phyloP scores from a whole-genome alignment of 2,797 vertebrate genomes.

The Chelidonichthys spinosus region DNA sequence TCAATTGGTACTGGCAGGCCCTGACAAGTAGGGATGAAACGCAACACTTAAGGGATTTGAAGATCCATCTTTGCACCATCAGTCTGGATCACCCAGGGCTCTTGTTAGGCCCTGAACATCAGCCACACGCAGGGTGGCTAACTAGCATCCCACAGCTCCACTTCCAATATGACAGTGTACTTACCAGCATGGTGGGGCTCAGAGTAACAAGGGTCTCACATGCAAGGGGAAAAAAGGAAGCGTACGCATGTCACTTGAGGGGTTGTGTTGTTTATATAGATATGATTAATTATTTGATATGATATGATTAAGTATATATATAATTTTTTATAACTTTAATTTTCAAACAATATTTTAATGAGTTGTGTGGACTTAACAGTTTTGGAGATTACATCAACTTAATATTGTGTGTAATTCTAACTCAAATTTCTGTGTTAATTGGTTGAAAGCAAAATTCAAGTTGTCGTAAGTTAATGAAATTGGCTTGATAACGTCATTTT shows the following conservation, averaged over 20 bases:
- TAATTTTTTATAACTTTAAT: too few relatives aligned
- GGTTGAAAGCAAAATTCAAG: too few relatives aligned
- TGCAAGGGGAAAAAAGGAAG: not conserved
- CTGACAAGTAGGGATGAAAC: slow-evolving; percentile 42
- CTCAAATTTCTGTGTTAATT: too few relatives aligned
- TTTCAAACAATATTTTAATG: too few relatives aligned
- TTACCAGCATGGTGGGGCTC: slow-evolving; percentile 20
- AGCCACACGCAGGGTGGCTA: slow-evolving; percentile 52
- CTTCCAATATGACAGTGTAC: slow-evolving; percentile 40
- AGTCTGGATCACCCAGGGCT: slow-evolving; percentile 55
- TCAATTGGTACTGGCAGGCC: slow-evolving; percentile 29
- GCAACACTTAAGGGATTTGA: slow-evolving; percentile 28
- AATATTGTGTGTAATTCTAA: too few relatives aligned
- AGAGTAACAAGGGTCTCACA: slow-evolving; percentile 3
- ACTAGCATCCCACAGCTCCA: slow-evolving; percentile 56
- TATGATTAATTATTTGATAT: too few relatives aligned
- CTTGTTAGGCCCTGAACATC: slow-evolving; percentile 42
- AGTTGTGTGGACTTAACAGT: too few relatives aligned
- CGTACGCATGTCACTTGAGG: not conserved
- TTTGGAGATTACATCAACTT: too few relatives aligned
- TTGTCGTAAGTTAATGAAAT: too few relatives aligned
- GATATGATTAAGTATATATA: too few relatives aligned
- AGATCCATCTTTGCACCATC: slow-evolving; percentile 55
- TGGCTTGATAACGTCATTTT: too few relatives aligned
- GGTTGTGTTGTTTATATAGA: too few relatives aligned